These are phyloP conservation scores for Ursus arctos DNA, from an alignment of 2,113 vertebrate species.

Conservation along the genomic window DNA sequence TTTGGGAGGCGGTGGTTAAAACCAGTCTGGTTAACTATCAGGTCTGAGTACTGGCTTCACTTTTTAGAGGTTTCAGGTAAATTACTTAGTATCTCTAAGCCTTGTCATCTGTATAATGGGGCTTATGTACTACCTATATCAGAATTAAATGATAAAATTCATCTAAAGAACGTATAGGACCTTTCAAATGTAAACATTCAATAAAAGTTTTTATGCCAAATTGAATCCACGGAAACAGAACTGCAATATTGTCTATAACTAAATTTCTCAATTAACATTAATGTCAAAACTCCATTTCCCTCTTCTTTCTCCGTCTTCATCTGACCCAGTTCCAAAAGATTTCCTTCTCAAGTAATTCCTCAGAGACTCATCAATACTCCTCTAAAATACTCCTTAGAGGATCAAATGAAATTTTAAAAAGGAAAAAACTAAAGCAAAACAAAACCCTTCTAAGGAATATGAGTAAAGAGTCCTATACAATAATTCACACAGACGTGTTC, in stretches of 20 bases:
- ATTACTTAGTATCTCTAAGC: neutral
- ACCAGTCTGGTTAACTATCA: neutral
- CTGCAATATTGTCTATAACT: neutral
- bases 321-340: neutral
- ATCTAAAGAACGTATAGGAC: neutral
- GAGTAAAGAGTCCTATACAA: neutral
- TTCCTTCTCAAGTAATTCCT: neutral
- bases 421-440: neutral
- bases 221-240: neutral
- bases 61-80: neutral
- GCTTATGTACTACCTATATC: neutral
- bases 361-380: neutral
- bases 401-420: conserved; percentile 24
- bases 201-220: neutral
- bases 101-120: neutral
- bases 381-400: conserved; percentile 32
- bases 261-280: neutral
- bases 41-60: neutral
- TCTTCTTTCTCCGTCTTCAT: neutral
- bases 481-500: neutral
- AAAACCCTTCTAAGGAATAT: neutral
- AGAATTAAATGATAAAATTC: conserved; percentile 15
- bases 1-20: neutral
- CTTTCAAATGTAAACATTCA: neutral
- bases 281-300: neutral